Evolutionary conservation across 2,888 invertebrate species (phyloP), one percentile per base, ranked within the genome.

Genomic region (Plagodis pulveraria): DNA sequence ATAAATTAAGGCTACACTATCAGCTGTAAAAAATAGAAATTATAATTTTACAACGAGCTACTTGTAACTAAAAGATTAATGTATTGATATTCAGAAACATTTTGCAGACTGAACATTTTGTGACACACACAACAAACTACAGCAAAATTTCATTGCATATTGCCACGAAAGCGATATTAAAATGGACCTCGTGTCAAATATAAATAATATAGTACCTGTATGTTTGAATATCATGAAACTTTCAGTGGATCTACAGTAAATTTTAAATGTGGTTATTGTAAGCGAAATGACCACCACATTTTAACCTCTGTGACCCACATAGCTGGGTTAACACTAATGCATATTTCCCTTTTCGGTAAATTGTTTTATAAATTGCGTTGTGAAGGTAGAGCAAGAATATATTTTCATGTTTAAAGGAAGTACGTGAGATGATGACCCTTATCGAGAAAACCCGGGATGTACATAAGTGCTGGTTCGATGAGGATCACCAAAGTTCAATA

Each of bases 271-370:
- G 45, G 50, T 54, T 38, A 48, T 47, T 56, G 34, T 44, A 41
- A 34, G 43, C 44, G 8, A 50, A 61, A 54, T 57, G 50, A 50
- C 55, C 52, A 50, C 63, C 61, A 41, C 50, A 58, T 50, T 59
- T 40, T 45, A 5, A 50, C 54, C 55, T 47, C 47, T 40, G 55
- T 72, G 72, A 72, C 72, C 72, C 61, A 68, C 62, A 72, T 65
- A 62, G 56, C 65, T 57, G 60, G 52, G 54, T 60, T 56, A 56
- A 60, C 65, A 69, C 63, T 64, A 65, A 66, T 60, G 65, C 66
- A 69, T 69, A 62, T 61, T 62, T 40, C 58, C 56, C 45, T 50
- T 62, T 63, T 65, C 56, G 55, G 49, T 62, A 62, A 60, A 64
- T 65, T 66, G 47, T 62, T 67, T 62, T 58, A 55, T 57, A 62